Base-by-base conservation (phyloP, 2,797 vertebrate genomes). In the Brachyrhaphis roseni region DNA sequence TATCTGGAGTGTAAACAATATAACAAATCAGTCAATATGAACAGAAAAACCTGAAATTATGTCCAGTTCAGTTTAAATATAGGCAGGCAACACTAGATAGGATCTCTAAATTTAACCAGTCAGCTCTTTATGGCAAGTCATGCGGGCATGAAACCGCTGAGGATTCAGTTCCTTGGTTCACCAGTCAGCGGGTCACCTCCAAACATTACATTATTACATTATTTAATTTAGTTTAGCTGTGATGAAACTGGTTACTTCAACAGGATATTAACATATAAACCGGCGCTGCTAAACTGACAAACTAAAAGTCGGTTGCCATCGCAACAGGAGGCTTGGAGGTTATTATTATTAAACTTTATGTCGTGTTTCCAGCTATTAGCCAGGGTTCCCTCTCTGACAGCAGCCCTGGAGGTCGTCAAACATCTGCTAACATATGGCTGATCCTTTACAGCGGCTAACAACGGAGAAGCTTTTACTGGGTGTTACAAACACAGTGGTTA, bases 81-180 rank as follows among this genome's bases (percentile, higher is more conserved):
- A 53, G 49, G 39, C 23, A 88, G 57, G 72, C 51, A 87, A 46
- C 82, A 81, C 78, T 78, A 64, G 86, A 92, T 86, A 85, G 62
- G 78, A 87, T 87, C 82, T 93, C 92, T 93, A 95, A 93, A 94
- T 94, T 91, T 93, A 94, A 93, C 90, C 88, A 78, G 89, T 92
- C 91, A 93, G 94, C 93, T 93, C 78, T 72, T 90, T 34, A 7
- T 77, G 85, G 77, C 82, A 43, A 55, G 90, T 93, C 53, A 55
- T 55, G 53, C 23, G 53, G 84, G 86, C 68, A 41, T 87, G 88
- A 92, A 92, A 88, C 85, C 90, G 93, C 92, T 94, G 92, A 94
- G 82, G 85, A 85, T 34, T 90, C 76, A 88, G 73, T 92, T 93
- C 83, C 83, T 77, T 26, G 16, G 10, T 46, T 79, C 39, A 68